These are phyloP conservation scores for Pungitius pungitius DNA, from an alignment of 2,113 vertebrate species.

Conservation along the genomic window DNA sequence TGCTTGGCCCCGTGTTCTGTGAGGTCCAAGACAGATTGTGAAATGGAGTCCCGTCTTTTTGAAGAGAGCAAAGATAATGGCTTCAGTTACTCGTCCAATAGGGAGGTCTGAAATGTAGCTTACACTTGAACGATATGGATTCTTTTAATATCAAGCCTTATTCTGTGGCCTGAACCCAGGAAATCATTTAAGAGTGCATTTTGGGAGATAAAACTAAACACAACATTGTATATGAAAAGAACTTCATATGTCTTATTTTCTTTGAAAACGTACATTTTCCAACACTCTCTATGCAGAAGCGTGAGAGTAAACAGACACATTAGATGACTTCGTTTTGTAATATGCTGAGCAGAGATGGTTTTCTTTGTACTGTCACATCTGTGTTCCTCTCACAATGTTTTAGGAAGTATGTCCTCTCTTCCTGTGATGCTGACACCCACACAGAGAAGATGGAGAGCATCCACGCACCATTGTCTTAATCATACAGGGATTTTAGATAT, in stretches of 20 bases:
- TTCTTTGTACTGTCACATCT: conserved; percentile 2
- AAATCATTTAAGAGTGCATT: too few species aligned
- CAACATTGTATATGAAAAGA: background rate
- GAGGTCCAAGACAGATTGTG: background rate
- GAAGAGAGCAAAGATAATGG: too few species aligned
- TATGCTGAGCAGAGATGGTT: background rate
- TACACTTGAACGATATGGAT: too few species aligned
- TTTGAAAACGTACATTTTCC: background rate
- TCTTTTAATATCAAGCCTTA: too few species aligned
- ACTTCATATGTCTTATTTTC: background rate
- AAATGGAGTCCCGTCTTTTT: background rate
- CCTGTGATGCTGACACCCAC: conserved; percentile 1
- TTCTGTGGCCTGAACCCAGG: too few species aligned
- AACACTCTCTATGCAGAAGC: background rate
- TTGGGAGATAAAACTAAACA: too few species aligned
- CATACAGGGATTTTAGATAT: too few species aligned
- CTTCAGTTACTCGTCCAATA: too few species aligned
- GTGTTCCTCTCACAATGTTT: conserved; percentile 16
- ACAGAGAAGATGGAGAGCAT: conserved; percentile 16
- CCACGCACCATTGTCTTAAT: background rate
- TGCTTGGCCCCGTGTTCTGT: background rate
- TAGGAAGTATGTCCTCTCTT: conserved; percentile 10
- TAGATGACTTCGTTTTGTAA: background rate
- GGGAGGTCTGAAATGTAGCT: too few species aligned
- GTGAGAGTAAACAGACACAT: background rate